phyloP scores from a whole-genome alignment of 2,113 vertebrate species.

The Castor canadensis region DNA sequence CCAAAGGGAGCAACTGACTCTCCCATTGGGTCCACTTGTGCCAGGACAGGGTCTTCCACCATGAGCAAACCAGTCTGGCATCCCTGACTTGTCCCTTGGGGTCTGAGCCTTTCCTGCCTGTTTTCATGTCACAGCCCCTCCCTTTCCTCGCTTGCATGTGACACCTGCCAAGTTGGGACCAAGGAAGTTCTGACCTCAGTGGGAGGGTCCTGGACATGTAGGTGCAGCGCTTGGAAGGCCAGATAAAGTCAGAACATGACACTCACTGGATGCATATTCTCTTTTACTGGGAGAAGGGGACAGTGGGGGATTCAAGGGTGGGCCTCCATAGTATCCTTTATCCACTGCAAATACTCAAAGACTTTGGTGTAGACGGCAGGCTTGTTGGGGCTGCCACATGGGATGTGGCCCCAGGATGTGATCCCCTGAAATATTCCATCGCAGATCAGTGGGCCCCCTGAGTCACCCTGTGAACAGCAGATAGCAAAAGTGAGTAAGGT shows the following conservation, averaged over 20 bases:
- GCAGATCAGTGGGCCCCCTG: slow-evolving; percentile 56
- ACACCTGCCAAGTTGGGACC: neutral
- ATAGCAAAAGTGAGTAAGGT: neutral
- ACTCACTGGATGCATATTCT: neutral
- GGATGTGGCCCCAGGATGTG: slow-evolving; percentile 15
- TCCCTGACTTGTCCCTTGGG: neutral
- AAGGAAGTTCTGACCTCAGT: no score
- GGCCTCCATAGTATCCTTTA: neutral
- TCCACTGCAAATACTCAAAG: rapidly evolving
- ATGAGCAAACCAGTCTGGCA: rapidly evolving
- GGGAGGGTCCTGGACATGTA: no score
- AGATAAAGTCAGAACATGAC: neutral
- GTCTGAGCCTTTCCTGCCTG: neutral
- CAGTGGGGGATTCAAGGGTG: neutral
- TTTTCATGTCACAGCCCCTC: no score
- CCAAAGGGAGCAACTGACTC: no score
- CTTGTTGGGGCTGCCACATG: neutral
- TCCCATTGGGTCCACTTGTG: no score
- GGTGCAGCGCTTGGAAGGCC: neutral
- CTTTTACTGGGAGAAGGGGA: slow-evolving; percentile 32
- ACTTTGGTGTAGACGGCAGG: slow-evolving; percentile 2
- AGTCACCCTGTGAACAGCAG: slow-evolving; percentile 58
- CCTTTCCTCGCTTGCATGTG: neutral
- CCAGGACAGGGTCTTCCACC: no score
- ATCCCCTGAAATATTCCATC: slow-evolving; percentile 51